Evolutionary conservation across 2,797 vertebrate species (phyloP), one percentile per base, ranked within the genome.

Genomic region (Bovichtus variegatus): DNA sequence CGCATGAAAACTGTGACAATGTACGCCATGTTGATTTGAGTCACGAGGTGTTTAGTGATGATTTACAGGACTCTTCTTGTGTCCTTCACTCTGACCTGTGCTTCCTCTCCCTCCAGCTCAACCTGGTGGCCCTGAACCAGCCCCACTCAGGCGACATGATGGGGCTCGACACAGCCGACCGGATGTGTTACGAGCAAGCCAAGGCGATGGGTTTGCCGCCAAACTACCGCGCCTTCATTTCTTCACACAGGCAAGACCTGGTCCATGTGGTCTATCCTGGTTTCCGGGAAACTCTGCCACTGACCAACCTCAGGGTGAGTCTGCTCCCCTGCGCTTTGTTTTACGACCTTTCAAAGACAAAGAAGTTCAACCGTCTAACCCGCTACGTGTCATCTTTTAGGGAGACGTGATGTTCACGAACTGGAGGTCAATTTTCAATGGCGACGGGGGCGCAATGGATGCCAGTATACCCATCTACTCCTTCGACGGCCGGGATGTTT

Each of bases 241-340:
- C 98, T 1, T 96, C 97, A 0, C 95, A 96, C 72, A 90, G 78
- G 7, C 93, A 94, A 47, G 94, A 96, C 85, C 87, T 96, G 87
- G 79, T 91, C 31, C 88, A 94, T 0, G 84, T 94, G 34, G 91
- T 96, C 57, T 90, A 86, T 41, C 89, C 90, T 0, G 88, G 89
- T 6, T 93, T 89, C 84, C 72, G 93, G 34, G 90, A 94, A 10
- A 87, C 57, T 27, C 76, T 94, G 58, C 94, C 94, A 12, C 65
- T 96, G 2, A 97, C 97, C 90, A 99, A 99, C 85, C 96, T 99
- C 67, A 96, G 97, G 96, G 98, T 99, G 90, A 62, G 88, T 29
- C 27, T 15, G 9, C 31, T 27, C 8, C 12, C n/a, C 43, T 6
- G 25, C 40, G 40, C 21, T 29, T 21, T 29, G 10, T 12, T 31